phyloP scores from a whole-genome alignment of 2,888 invertebrate species.

The Latrodectus hesperus region DNA sequence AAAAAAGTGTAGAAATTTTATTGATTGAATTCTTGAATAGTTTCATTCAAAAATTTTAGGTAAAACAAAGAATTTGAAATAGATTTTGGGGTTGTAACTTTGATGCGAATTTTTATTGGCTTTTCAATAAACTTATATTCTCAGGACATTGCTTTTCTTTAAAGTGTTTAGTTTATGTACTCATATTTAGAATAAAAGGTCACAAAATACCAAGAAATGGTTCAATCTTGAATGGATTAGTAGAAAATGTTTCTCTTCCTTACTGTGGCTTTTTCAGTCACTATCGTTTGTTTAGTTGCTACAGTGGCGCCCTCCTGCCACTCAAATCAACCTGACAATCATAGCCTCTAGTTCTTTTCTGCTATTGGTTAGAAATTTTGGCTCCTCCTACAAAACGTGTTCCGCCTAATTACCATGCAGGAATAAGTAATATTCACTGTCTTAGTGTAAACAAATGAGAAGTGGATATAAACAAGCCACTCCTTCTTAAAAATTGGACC shows the following conservation, averaged over 20 bases:
- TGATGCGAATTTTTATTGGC: too few species aligned
- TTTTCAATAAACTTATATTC: too few species aligned
- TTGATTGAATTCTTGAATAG: too few species aligned
- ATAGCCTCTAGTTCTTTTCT: slow-evolving; percentile 6
- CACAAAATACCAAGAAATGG: too few species aligned
- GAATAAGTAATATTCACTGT: slow-evolving; percentile 69
- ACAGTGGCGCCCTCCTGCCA: slow-evolving; percentile 67
- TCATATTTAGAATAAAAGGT: too few species aligned
- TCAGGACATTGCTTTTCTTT: too few species aligned
- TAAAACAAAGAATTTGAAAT: too few species aligned
- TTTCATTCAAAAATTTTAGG: too few species aligned
- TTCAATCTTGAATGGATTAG: background rate
- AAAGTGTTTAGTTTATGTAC: too few species aligned
- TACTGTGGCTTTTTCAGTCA: too few species aligned
- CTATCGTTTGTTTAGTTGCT: background rate
- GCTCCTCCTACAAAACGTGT: slow-evolving; percentile 61
- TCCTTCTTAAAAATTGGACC: slow-evolving; percentile 57
- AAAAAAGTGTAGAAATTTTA: too few species aligned
- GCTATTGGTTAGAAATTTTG: slow-evolving; percentile 28
- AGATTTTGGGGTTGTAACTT: too few species aligned
- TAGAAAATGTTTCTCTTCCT: background rate
- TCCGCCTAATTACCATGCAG: slow-evolving; percentile 68
- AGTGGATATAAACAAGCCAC: slow-evolving; percentile 63
- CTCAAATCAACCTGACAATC: slow-evolving; percentile 28
- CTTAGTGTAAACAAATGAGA: slow-evolving; percentile 68